Conservation (phyloP, 2,888 invertebrate genomes). For the Cordilura impudica region DNA sequence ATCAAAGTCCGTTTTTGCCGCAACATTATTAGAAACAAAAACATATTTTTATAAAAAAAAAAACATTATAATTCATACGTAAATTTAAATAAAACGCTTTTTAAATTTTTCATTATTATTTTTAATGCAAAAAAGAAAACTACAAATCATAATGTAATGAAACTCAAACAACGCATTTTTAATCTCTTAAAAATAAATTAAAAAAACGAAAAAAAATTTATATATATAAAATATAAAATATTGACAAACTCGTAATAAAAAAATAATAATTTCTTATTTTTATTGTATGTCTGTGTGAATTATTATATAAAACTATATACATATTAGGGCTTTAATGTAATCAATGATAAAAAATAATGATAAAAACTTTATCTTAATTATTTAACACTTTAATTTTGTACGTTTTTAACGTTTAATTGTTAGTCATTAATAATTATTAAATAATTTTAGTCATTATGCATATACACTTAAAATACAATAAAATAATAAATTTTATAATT, state of each 20-base stretch:
- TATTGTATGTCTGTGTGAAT: slow-evolving; percentile 51
- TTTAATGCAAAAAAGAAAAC: slow-evolving; percentile 28
- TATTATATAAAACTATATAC: slow-evolving; percentile 38
- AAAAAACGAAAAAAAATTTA: slow-evolving; percentile 11
- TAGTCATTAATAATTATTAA: slow-evolving; percentile 50
- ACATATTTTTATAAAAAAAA: slow-evolving; percentile 52
- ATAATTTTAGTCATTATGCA: slow-evolving; percentile 25
- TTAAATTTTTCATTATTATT: slow-evolving; percentile 41
- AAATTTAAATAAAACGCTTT: slow-evolving; percentile 40
- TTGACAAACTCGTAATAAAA: slow-evolving; percentile 12
- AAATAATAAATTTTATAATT: slow-evolving; percentile 20
- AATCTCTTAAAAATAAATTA: slow-evolving; percentile 41
- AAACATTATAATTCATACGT: slow-evolving; percentile 30
- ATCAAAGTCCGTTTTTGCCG: slow-evolving; percentile 59
- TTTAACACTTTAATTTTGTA: not conserved
- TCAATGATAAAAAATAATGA: slow-evolving; percentile 11
- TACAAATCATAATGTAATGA: slow-evolving; percentile 40
- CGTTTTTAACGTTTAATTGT: slow-evolving; percentile 56
- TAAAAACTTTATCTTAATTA: not conserved
- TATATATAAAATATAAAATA: not conserved
- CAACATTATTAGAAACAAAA: slow-evolving; percentile 43
- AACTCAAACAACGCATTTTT: slow-evolving; percentile 60
- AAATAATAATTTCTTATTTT: slow-evolving; percentile 39
- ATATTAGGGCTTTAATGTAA: slow-evolving; percentile 38
- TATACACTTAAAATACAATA: not conserved